Evolutionary conservation across 2,113 vertebrate genomes (phyloP).

Genomic region (Psophia crepitans): DNA sequence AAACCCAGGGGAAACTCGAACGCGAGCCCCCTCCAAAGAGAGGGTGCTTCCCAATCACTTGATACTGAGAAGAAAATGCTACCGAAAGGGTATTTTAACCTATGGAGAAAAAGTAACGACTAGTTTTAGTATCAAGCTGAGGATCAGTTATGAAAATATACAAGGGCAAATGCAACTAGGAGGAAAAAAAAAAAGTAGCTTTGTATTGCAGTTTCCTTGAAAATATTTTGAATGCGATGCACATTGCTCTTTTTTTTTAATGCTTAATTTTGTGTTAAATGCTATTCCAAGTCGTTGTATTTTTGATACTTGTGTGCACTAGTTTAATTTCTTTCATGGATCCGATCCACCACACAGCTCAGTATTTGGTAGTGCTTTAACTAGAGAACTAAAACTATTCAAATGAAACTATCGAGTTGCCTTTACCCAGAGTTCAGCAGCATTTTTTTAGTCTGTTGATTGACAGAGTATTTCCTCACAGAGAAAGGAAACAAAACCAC

Average conservation of each 20-base stretch:
- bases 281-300: neutral
- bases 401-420: neutral
- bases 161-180: neutral
- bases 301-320: neutral
- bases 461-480: neutral
- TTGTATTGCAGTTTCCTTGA: neutral
- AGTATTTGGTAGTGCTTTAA: neutral
- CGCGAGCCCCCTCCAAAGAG: neutral
- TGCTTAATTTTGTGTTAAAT: neutral
- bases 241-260: neutral
- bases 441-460: neutral
- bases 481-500: neutral
- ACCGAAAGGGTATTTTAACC: neutral
- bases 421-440: neutral
- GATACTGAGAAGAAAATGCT: neutral
- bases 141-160: neutral
- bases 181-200: neutral
- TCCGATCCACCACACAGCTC: neutral
- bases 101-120: neutral
- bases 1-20: neutral
- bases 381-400: neutral
- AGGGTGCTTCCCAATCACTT: neutral
- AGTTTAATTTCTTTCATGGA: neutral
- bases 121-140: neutral
- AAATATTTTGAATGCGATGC: neutral